phyloP scores from a whole-genome alignment of 2,888 invertebrate genomes.

The Xestoiulus laeticollis region DNA sequence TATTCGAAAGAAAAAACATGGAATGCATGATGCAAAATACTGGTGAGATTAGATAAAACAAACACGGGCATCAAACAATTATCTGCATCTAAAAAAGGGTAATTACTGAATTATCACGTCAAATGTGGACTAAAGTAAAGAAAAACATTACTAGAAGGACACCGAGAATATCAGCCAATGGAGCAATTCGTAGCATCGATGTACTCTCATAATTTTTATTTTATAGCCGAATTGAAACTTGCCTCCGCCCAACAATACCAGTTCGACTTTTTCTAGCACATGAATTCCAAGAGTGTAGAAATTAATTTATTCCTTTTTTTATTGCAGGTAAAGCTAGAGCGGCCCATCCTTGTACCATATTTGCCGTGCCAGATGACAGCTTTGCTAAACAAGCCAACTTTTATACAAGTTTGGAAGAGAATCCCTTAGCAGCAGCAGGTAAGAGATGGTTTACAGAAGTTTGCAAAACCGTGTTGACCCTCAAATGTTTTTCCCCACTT shows the following conservation, averaged over 20 bases:
- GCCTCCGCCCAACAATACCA: conserved; percentile 17
- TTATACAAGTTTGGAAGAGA: conserved; percentile 42
- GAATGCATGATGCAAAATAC: not conserved
- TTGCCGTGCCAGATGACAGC: conserved; percentile 48
- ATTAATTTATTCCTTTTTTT: conserved; percentile 31
- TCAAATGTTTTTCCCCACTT: not conserved
- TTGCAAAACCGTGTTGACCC: not conserved
- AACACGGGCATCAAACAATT: not conserved
- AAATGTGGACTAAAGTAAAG: not conserved
- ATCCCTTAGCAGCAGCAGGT: conserved; percentile 51
- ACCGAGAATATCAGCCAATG: not conserved
- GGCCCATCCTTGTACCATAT: conserved; percentile 50
- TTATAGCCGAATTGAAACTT: not conserved
- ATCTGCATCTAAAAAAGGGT: not conserved
- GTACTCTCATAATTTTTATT: not conserved
- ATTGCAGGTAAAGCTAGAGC: conserved; percentile 44
- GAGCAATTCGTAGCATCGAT: not conserved
- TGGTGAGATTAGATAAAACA: not conserved
- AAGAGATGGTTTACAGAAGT: conserved; percentile 27
- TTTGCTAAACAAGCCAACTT: conserved; percentile 47
- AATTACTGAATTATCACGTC: not conserved
- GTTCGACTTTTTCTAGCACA: conserved; percentile 19
- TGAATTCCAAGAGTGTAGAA: not conserved
- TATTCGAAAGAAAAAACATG: conserved; percentile 5
- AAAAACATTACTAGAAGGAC: not conserved